Conservation (phyloP, 2,797 vertebrate species). For the Thripadectes ignobilis region DNA sequence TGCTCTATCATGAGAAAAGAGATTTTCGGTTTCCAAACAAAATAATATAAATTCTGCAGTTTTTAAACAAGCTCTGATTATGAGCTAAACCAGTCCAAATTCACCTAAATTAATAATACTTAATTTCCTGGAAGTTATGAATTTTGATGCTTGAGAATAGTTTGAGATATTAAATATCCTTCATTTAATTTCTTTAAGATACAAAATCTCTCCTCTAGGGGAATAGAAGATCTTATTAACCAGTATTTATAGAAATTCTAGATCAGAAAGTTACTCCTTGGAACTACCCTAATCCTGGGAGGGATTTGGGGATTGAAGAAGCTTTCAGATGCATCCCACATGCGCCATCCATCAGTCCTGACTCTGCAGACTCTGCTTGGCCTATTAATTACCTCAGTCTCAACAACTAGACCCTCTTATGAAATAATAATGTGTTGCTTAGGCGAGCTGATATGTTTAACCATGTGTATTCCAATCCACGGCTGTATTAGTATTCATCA, state of each 20-base stretch:
- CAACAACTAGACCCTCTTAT: background rate
- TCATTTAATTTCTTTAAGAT: slow-evolving; percentile 7
- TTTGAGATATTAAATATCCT: background rate
- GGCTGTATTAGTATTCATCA: fast-evolving
- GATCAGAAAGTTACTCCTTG: background rate
- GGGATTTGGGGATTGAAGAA: background rate
- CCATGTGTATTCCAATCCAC: background rate
- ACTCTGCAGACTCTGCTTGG: background rate
- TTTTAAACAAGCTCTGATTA: background rate
- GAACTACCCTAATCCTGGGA: background rate
- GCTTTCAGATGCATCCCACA: background rate
- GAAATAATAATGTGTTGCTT: background rate
- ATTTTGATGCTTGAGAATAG: background rate
- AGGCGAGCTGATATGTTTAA: background rate
- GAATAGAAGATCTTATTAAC: background rate
- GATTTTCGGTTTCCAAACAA: background rate
- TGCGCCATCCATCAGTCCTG: background rate
- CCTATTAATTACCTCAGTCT: slow-evolving; percentile 8
- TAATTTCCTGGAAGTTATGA: background rate
- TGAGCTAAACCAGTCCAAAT: background rate
- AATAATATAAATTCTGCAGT: background rate
- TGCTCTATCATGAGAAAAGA: background rate
- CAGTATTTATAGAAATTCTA: slow-evolving; percentile 4
- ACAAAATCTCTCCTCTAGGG: background rate
- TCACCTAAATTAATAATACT: background rate